Evolutionary conservation across 2,113 vertebrate genomes (phyloP), one percentile per base, ranked within the genome.

Genomic region (Mellivora capensis): DNA sequence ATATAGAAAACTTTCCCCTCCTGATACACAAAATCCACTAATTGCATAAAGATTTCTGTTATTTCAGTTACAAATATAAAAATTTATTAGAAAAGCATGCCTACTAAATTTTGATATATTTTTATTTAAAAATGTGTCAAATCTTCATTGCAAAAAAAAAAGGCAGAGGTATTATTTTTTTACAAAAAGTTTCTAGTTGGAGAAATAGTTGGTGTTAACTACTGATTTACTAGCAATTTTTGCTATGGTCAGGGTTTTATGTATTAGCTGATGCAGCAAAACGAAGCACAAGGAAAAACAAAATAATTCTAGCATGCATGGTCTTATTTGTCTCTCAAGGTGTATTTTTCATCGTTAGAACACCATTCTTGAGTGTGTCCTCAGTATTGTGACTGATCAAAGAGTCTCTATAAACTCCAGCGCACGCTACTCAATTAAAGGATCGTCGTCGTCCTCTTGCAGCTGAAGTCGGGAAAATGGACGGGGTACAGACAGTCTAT

Each of bases 381-480:
- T 96, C 88, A 69, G 81, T 85, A 79, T n/a, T 34, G 8, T 86
- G 90, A 76, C 21, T 69, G 49, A 15, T 42, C n/a, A 96, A 94
- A 95, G 93, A 97, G 93, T 81, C 62, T 64, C 81, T 23, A 0
- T 0, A 2, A 96, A 89, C 79, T 52, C 83, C 37, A 12, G 4
- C 0, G 0, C 0, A 2, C 4, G 9, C 98, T 97, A 99, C 20
- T 98, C 99, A 57, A 99, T 98, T 98, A 99, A 98, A 61, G 99
- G 99, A 0, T 99, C 99, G 0, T 99, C 99, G 0, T 99, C 99
- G 0, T 99, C 99, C 0, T 99, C 99, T 20, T 99, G 99, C 1
- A 99, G 92, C 93, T 99, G 98, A 23, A 99, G 99, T 44, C 99
- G 98, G 64, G 99, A 99, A 93, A 99, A 99, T 0, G 99, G 98